phyloP scores from a whole-genome alignment of 2,888 invertebrate species.

The Drosophila helvetica region DNA sequence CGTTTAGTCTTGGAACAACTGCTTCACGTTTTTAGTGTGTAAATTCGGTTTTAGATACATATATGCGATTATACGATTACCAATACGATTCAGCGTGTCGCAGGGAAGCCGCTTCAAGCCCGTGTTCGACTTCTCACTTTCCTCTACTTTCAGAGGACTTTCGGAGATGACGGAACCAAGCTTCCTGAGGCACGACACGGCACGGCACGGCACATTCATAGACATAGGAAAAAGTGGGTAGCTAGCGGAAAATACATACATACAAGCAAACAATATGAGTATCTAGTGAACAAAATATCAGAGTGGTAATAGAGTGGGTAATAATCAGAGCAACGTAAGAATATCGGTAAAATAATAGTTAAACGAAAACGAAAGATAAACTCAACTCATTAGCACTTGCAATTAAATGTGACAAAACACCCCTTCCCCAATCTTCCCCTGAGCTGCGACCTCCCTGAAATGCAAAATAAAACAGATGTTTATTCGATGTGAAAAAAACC shows the following conservation, averaged over 20 bases:
- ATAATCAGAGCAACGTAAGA: conserved; percentile 69
- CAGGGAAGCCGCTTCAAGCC: conserved; percentile 15
- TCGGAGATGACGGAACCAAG: conserved; percentile 40
- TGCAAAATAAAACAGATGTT: conserved; percentile 65
- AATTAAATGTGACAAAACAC: conserved; percentile 62
- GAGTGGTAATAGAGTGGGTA: conserved; percentile 12
- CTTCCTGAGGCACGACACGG: conserved; percentile 1
- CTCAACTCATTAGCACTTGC: conserved; percentile 70
- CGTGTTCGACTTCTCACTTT: neutral
- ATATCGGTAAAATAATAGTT: conserved; percentile 55
- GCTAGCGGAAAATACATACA: conserved; percentile 31
- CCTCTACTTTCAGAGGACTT: conserved; percentile 19
- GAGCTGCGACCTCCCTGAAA: conserved; percentile 58
- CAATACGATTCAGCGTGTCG: conserved; percentile 37
- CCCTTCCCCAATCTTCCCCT: conserved; percentile 17
- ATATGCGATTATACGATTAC: conserved; percentile 34
- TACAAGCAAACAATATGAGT: conserved; percentile 24
- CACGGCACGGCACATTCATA: neutral
- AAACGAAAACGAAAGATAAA: conserved; percentile 38
- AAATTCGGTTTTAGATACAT: conserved; percentile 64
- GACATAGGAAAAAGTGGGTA: conserved; percentile 14
- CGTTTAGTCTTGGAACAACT: conserved; percentile 17
- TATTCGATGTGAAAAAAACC: conserved; percentile 66
- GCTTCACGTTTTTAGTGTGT: conserved; percentile 71
- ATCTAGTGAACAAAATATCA: conserved; percentile 22